phyloP scores from a whole-genome alignment of 2,113 vertebrate genomes.

The Suncus etruscus region DNA sequence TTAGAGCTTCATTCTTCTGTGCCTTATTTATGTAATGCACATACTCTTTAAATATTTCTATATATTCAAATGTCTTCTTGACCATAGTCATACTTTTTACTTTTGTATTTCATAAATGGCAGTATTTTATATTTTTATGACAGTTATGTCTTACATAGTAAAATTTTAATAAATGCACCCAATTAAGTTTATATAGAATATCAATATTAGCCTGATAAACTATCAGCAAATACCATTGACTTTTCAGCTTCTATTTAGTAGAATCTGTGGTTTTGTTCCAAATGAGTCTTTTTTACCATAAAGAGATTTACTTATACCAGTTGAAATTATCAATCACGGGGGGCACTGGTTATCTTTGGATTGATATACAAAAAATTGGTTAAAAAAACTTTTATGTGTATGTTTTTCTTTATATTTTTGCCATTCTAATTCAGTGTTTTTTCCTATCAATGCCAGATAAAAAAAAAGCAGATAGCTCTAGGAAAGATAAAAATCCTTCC shows the following conservation, averaged over 20 bases:
- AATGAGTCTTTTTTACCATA: constrained; percentile 52
- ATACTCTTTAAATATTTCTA: background rate
- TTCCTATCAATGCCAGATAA: background rate
- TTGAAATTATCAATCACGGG: constrained; percentile 65
- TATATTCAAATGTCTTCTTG: constrained; percentile 4
- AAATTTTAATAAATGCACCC: too few relatives aligned
- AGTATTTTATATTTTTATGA: too few relatives aligned
- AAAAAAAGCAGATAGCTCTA: background rate
- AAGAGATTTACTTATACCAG: constrained; percentile 69
- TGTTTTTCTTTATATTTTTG: constrained; percentile 21
- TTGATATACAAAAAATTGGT: constrained; percentile 53
- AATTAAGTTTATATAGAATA: constrained; percentile 66
- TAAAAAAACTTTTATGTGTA: background rate
- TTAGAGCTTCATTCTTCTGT: background rate
- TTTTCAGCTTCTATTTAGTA: constrained; percentile 68
- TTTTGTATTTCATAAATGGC: constrained; percentile 65
- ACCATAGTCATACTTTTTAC: constrained; percentile 40
- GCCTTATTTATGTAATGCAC: background rate
- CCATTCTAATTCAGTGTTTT: background rate
- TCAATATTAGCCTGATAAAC: constrained; percentile 58
- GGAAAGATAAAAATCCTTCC: background rate
- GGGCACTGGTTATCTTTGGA: background rate
- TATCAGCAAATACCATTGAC: constrained; percentile 65
- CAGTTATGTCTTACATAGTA: too few relatives aligned
- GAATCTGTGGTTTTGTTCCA: constrained; percentile 41